Evolutionary conservation across 2,113 vertebrate species (phyloP), one percentile per base, ranked within the genome.

Genomic region (Pandion haliaetus): DNA sequence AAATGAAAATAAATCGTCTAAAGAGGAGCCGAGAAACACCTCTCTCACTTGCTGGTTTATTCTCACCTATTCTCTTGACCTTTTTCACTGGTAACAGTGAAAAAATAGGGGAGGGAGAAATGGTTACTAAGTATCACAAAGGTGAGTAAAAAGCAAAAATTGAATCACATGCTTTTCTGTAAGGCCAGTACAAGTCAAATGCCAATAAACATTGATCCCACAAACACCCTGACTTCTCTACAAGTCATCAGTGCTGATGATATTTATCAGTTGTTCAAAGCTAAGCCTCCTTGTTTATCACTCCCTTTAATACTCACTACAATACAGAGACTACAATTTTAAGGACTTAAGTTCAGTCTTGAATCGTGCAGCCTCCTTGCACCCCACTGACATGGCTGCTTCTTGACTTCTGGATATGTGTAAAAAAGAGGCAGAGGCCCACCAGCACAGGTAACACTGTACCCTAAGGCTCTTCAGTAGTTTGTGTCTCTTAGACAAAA

Each of bases 331-430:
- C 12, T 13, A 16, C 15, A 14, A 28, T 28, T 90, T 38, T 6
- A 49, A 31, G 58, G 29, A 78, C 21, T 25, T 9, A 10, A 4
- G 32, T n/a, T 49, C 45, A 24, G 25, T 18, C 17, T 36, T 21
- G 14, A 32, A 25, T 1, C 0, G 0, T 2, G 17, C 1, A 38
- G 57, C 15, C 67, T 77, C 54, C 36, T 59, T 18, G 7, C 9
- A 6, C 17, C 58, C 16, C 11, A 2, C 16, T 2, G 34, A 18
- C 0, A 0, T 1, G 40, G 52, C 38, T 9, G 23, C 23, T 42
- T 32, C 66, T 32, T 19, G 19, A 14, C 36, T 19, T 14, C 36
- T 17, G 36, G 18, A 9, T 8, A 7, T 0, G 8, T 3, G 14
- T 21, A 23, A 28, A 36, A 8, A 12, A 3, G 26, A 55, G 54